Base-by-base conservation (phyloP, 1,140 invertebrate genomes). In the Calycopis cecrops region DNA sequence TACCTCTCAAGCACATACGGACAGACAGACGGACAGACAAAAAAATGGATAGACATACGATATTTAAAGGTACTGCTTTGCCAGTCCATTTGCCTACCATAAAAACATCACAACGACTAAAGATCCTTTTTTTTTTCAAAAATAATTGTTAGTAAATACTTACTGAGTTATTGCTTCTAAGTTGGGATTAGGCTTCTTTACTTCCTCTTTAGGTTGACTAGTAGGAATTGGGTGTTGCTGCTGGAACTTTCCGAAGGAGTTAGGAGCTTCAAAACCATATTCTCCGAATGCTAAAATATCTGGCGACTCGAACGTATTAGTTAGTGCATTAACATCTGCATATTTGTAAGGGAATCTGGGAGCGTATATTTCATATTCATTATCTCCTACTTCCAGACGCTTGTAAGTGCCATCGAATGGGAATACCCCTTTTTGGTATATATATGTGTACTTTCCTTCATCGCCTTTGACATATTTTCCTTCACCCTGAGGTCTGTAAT, bases 401-500 rank as follows among this genome's bases (percentile, higher is more conserved):
- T 83, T 81, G 42, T 87, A 88, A 14, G 87, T 88, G 42, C 87
- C 86, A 44, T 89, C 88, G 54, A 75, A 86, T 4, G 77, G 79
- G 50, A 73, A 82, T 12, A 80, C 66, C 1, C 75, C 74, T 55
- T 76, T 68, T 54, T 56, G 68, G 56, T 79, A 78, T 16, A 77
- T 67, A 60, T 86, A 89, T 9, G 76, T 87, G 73, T 90, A 90
- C 76, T 80, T 82, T 44, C 89, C 85, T 60, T 89, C 87, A 70
- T 88, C 84, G 48, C 88, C 85, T 9, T 87, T 89, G 63, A 86
- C 62, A 66, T 90, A 90, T 76, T 88, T 88, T 11, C 88, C 88
- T 65, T 85, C 82, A 48, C 66, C 59, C 55, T 60, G 40, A 11
- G 82, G 82, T 47, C 80, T 71, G 47, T 82, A 84, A 54, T 85